Evolutionary conservation across 2,888 invertebrate species (phyloP), one percentile per base, ranked within the genome.

Genomic region (Pseudeuparius sepicola): DNA sequence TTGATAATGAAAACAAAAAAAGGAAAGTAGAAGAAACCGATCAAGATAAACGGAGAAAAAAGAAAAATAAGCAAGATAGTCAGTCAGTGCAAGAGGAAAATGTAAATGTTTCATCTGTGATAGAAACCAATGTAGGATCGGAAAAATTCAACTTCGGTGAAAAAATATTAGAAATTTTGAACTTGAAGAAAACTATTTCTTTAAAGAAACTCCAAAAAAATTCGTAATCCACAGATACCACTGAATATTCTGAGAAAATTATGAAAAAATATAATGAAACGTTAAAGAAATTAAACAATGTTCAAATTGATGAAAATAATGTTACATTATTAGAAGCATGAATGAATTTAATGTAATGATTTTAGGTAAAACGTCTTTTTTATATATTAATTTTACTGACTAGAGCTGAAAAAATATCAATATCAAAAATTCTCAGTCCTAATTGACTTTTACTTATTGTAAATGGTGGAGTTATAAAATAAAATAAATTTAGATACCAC

Each of bases 161-260:
- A 7, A 45, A 44, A 44, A 56, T 58, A 39, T 31, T 51, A 15
- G 43, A 51, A 29, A 44, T 58, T 18, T 35, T 57, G 12, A 66
- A 66, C 49, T 72, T 70, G 4, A 73, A 77, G 44, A 77, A 78
- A 50, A 48, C 39, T 15, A 65, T 87, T 25, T 68, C 76, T 1
- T 55, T 81, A 36, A 81, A 80, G 51, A 80, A 82, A 49, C 61
- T 89, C 11, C 75, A 77, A 48, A 84, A 82, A 55, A 87, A 84
- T 39, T 46, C 41, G 6, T 53, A 67, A 2, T 51, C 54, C 18
- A 42, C 59, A 26, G 70, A 70, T 31, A 61, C 70, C 4, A 64
- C 70, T 39, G 76, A 75, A 43, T n/a, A n/a, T n/a, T n/a, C n/a
- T n/a, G n/a, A n/a, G n/a, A 77, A 80, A 52, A 71, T 78, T 48